Percentiles rank a stretch among this genome's conserved stretches.
phyloP scores from a whole-genome alignment of 2,888 invertebrate genomes.

The Proisotoma minuta region DNA sequence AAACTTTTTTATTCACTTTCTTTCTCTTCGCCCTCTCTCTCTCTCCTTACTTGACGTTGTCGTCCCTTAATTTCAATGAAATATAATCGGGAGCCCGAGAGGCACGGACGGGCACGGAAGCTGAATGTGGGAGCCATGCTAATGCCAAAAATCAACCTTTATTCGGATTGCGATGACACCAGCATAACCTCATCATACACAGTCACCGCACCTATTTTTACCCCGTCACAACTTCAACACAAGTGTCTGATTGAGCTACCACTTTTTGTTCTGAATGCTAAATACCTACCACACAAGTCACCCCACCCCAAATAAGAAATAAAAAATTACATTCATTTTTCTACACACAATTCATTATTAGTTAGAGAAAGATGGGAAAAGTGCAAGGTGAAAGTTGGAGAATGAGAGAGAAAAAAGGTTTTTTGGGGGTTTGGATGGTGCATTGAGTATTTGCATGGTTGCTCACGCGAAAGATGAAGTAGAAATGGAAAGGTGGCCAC shows the following conservation, averaged over 20 bases:
- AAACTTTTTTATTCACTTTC: slow-evolving; percentile 33
- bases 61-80: slow-evolving; percentile 48
- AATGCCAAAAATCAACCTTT: slow-evolving; percentile 47
- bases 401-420: background rate
- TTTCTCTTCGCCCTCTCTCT: slow-evolving; percentile 21
- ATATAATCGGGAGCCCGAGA: slow-evolving; percentile 38
- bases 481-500: too few relatives aligned
- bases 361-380: slow-evolving; percentile 6
- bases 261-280: slow-evolving; percentile 35
- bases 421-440: background rate
- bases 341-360: too few relatives aligned
- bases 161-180: slow-evolving; percentile 45
- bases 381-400: background rate
- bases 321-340: too few relatives aligned
- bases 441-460: slow-evolving; percentile 48
- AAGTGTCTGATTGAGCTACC: slow-evolving; percentile 26
- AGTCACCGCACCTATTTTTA: background rate
- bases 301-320: too few relatives aligned
- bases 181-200: slow-evolving; percentile 33
- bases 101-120: slow-evolving; percentile 11
- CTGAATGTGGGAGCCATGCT: slow-evolving; percentile 46
- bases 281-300: slow-evolving; percentile 23
- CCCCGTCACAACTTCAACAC: background rate
- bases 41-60: slow-evolving; percentile 25
- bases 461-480: slow-evolving; percentile 47